These are phyloP conservation scores for Calyptomena viridis DNA, from an alignment of 2,113 vertebrate genomes.

Conservation along the genomic window DNA sequence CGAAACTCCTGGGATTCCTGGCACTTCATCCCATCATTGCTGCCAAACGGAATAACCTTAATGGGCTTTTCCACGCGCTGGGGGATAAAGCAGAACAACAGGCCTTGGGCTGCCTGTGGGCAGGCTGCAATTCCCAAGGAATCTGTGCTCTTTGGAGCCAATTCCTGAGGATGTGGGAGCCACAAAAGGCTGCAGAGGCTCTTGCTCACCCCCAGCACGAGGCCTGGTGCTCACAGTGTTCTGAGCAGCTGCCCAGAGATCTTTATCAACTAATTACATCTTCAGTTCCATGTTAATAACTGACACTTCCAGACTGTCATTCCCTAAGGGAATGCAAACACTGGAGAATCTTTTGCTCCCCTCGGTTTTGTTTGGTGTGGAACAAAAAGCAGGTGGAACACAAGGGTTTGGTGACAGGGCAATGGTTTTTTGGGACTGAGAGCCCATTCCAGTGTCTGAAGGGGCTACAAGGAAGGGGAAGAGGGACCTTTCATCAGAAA, in stretches of 20 bases:
- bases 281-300: neutral
- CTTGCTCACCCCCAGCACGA: neutral
- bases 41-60: slow-evolving; percentile 38
- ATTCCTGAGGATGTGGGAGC: neutral
- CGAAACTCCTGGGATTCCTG: neutral
- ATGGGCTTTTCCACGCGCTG: slow-evolving; percentile 31
- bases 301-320: neutral
- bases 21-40: neutral
- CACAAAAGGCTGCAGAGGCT: neutral
- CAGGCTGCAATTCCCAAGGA: neutral
- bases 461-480: neutral
- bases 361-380: neutral
- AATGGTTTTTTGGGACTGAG: neutral
- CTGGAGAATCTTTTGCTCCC: neutral
- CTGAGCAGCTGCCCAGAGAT: neutral
- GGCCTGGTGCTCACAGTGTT: neutral
- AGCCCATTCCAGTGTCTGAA: neutral
- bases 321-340: neutral
- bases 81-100: neutral
- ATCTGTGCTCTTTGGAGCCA: neutral
- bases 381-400: neutral
- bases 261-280: neutral
- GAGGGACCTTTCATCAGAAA: neutral
- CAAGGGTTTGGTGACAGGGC: neutral
- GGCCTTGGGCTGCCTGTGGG: neutral